Percentiles rank a stretch among this genome's conserved stretches.
phyloP scores from a whole-genome alignment of 1,140 invertebrate genomes.

The Zaprionus vittiger region DNA sequence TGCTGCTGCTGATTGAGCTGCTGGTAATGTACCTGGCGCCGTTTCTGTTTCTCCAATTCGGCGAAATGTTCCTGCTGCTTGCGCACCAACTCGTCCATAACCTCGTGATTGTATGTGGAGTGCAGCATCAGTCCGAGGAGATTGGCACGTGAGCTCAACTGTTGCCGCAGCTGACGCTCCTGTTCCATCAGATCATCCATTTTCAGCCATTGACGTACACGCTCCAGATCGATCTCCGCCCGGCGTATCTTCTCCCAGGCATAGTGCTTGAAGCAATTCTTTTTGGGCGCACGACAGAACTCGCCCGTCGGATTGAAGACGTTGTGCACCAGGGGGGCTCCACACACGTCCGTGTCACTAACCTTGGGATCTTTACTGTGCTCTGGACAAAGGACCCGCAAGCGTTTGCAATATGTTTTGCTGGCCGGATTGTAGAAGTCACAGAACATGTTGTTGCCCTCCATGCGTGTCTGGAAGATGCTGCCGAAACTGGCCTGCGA shows the following conservation, averaged over 20 bases:
- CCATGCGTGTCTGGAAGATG: slow-evolving; percentile 96
- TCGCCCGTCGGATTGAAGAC: slow-evolving; percentile 92
- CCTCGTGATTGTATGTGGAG: slow-evolving; percentile 96
- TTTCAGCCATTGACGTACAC: slow-evolving; percentile 94
- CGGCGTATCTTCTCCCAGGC: slow-evolving; percentile 97
- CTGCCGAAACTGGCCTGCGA: slow-evolving; percentile 98
- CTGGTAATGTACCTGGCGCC: slow-evolving; percentile 47
- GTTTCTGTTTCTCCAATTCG: slow-evolving; percentile 67
- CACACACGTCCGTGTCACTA: slow-evolving; percentile 93
- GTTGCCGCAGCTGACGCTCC: slow-evolving; percentile 93
- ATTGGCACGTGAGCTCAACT: slow-evolving; percentile 95
- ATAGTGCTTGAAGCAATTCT: slow-evolving; percentile 95
- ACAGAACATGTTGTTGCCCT: slow-evolving; percentile 98
- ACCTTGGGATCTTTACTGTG: slow-evolving; percentile 98
- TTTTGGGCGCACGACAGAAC: slow-evolving; percentile 90
- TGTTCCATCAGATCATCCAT: slow-evolving; percentile 98
- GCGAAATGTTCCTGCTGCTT: slow-evolving; percentile 75
- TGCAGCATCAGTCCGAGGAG: slow-evolving; percentile 96
- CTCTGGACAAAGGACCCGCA: slow-evolving; percentile 98
- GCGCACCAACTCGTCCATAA: slow-evolving; percentile 88
- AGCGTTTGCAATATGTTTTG: slow-evolving; percentile 97
- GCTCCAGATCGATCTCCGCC: slow-evolving; percentile 93
- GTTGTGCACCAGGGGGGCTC: slow-evolving; percentile 94
- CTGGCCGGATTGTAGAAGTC: slow-evolving; percentile 96
- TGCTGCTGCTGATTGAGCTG: slow-evolving; percentile 34